phyloP scores from a whole-genome alignment of 92 coral and sea anemone genomes.

The Virgularia gustaviana region DNA sequence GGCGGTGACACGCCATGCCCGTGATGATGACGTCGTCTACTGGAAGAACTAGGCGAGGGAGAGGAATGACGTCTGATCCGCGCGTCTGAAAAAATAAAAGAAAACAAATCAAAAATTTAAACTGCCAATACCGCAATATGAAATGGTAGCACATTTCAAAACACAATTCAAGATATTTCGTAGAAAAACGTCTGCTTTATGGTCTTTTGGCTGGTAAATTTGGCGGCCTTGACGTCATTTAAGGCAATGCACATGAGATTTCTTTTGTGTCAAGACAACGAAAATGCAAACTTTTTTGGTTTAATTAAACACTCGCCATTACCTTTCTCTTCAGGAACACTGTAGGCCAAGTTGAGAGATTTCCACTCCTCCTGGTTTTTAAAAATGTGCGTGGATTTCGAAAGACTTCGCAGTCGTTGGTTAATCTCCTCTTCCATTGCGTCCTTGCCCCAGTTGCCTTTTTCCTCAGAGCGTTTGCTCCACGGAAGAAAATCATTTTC shows the following conservation, averaged over 20 bases:
- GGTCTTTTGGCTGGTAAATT: too few species aligned
- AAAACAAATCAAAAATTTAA: neutral
- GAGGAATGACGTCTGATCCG: slow-evolving; percentile 27
- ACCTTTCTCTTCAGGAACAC: slow-evolving; percentile 11
- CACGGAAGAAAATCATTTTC: slow-evolving; percentile 86
- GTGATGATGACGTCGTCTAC: neutral
- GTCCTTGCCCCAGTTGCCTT: slow-evolving; percentile 75
- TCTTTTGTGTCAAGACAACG: too few species aligned
- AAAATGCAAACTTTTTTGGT: too few species aligned
- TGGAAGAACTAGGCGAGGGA: neutral
- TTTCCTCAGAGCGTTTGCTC: slow-evolving; percentile 95
- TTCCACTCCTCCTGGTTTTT: slow-evolving; percentile 23
- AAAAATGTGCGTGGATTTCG: slow-evolving; percentile 34
- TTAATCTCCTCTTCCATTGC: slow-evolving; percentile 67
- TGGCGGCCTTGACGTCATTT: too few species aligned
- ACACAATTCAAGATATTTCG: too few species aligned
- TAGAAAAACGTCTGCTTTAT: too few species aligned
- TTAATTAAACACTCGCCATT: too few species aligned
- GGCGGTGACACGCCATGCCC: neutral
- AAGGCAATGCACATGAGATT: too few species aligned
- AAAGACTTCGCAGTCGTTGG: slow-evolving; percentile 45
- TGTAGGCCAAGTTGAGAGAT: slow-evolving; percentile 13
- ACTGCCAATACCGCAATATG: neutral
- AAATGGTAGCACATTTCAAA: neutral
- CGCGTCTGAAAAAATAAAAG: neutral